Percentiles rank a stretch among this genome's conserved stretches.
These are phyloP conservation scores for Acronicta alni DNA, from an alignment of 2,888 invertebrate genomes.

Conservation along the genomic window DNA sequence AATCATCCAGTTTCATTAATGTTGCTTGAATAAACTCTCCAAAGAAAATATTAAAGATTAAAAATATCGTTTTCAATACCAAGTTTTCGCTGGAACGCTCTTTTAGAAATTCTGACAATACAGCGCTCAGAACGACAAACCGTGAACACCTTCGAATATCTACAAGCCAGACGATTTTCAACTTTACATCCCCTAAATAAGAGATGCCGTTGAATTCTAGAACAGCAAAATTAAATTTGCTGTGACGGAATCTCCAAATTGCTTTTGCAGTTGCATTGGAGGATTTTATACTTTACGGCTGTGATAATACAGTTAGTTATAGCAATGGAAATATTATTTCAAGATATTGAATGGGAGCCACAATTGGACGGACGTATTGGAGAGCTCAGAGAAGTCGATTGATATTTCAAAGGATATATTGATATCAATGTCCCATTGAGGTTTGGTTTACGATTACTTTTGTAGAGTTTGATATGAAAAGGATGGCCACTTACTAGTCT, in stretches of 20 bases:
- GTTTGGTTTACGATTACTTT: slow-evolving; percentile 10
- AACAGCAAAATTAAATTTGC: slow-evolving; percentile 22
- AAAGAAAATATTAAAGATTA: slow-evolving; percentile 46
- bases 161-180: slow-evolving; percentile 11
- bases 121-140: slow-evolving; percentile 26
- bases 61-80: slow-evolving; percentile 58
- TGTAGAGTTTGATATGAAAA: not conserved
- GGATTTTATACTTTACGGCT: slow-evolving; percentile 38
- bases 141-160: slow-evolving; percentile 1
- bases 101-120: slow-evolving; percentile 56
- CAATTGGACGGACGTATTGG: slow-evolving; percentile 49
- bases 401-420: slow-evolving; percentile 47
- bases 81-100: slow-evolving; percentile 48
- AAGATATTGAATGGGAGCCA: slow-evolving; percentile 43
- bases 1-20: slow-evolving; percentile 12
- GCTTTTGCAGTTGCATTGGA: slow-evolving; percentile 32
- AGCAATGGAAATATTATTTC: slow-evolving; percentile 1
- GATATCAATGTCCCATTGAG: slow-evolving; percentile 35
- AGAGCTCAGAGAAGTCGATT: slow-evolving; percentile 28
- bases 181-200: slow-evolving; percentile 25
- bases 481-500: not conserved
- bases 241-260: slow-evolving; percentile 44
- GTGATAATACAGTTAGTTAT: slow-evolving; percentile 22
- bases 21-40: slow-evolving; percentile 16
- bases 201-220: not conserved